Evolutionary conservation across 2,888 invertebrate genomes (phyloP).

Genomic region (Dexiosoma caninum): DNA sequence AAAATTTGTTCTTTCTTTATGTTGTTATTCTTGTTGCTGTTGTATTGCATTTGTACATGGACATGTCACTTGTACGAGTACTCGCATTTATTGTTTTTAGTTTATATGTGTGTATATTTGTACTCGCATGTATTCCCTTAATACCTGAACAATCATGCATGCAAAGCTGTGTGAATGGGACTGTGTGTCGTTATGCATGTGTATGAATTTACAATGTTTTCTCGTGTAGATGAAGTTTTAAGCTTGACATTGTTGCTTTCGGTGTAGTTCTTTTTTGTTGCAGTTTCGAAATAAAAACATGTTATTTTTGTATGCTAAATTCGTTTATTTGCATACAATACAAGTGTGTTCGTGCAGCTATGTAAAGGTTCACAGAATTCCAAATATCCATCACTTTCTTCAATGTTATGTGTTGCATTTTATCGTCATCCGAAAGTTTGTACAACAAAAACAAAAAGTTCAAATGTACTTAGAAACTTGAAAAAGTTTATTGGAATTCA

Average conservation of each 20-base stretch:
- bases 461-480: background rate
- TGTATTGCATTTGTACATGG: constrained; percentile 10
- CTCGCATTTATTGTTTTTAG: background rate
- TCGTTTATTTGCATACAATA: background rate
- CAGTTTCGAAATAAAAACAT: constrained; percentile 26
- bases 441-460: background rate
- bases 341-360: background rate
- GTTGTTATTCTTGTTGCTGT: background rate
- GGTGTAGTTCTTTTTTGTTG: background rate
- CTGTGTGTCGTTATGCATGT: background rate
- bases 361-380: background rate
- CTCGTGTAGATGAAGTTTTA: background rate
- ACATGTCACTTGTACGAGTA: constrained; percentile 5
- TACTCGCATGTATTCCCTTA: no score
- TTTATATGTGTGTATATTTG: background rate
- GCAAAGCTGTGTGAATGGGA: background rate
- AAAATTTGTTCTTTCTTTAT: background rate
- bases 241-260: constrained; percentile 3
- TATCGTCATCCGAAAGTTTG: background rate
- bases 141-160: constrained; percentile 34
- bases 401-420: background rate
- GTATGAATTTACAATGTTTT: background rate
- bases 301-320: constrained; percentile 37
- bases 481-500: constrained; percentile 41
- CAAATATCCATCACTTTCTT: background rate